Evolutionary conservation across 1,140 invertebrate species (phyloP), one percentile per base, ranked within the genome.

Genomic region (Schmidtea mediterranea): DNA sequence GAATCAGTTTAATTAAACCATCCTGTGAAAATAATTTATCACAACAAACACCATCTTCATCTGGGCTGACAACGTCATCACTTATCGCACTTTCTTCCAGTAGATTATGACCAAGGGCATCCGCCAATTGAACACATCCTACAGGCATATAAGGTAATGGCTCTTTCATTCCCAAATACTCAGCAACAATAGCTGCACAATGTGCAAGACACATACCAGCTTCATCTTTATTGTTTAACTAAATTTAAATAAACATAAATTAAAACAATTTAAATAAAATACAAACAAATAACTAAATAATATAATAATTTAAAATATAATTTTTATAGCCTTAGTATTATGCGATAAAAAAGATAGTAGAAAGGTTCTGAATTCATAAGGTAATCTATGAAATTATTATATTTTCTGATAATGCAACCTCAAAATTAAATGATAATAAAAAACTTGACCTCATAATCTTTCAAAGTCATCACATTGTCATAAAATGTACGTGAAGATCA

Each of bases 201-300:
- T 94, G 87, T 15, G 92, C 75, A 53, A 84, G 69, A 67, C 87
- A 95, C 76, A 90, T 87, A 21, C 80, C 87, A 8, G 86, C 84
- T 67, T 94, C 87, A 1, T 81, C 80, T 59, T 89, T 79, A 68
- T 90, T 86, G 23, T 76, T 75, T 40, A 78, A 70, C 70, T 81
- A 52, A n/a, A n/a, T n/a, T n/a, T n/a, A n/a, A n/a, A n/a, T n/a
- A n/a, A n/a, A n/a, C n/a, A n/a, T n/a, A n/a, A n/a, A n/a, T n/a
- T n/a, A 32, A 51, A 55, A 41, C 48, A 51, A 46, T 49, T 47
- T 52, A 23, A 47, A 26, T 36, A 2, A 46, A 49, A 32, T n/a
- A n/a, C n/a, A n/a, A n/a, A n/a, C n/a, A n/a, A n/a, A n/a, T n/a
- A n/a, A n/a, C n/a, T n/a, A n/a, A n/a, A n/a, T n/a, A n/a, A n/a